A percentile compares a stretch with the other conserved stretches of the same genome.
These are phyloP conservation scores for Lasioglossum leucozonium DNA, from an alignment of 2,888 invertebrate genomes.

Conservation along the genomic window DNA sequence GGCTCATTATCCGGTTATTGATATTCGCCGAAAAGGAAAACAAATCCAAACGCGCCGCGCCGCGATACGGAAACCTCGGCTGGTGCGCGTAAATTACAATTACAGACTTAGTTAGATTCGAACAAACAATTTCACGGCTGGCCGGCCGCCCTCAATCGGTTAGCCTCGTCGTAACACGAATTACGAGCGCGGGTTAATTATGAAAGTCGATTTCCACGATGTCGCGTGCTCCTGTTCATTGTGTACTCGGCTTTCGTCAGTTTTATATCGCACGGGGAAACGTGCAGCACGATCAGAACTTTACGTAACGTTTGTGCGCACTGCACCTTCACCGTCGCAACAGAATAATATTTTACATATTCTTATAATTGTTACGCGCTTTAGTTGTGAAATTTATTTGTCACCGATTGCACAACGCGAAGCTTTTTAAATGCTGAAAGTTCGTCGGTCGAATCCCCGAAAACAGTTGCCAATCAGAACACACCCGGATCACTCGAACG, in stretches of 20 bases:
- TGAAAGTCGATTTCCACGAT: constrained; percentile 45
- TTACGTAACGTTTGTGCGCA: neutral
- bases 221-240: constrained; percentile 34
- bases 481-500: neutral
- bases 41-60: neutral
- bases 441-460: too few relatives aligned
- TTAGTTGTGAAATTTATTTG: too few relatives aligned
- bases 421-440: too few relatives aligned
- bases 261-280: neutral
- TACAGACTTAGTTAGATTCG: constrained; percentile 13
- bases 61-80: too few relatives aligned
- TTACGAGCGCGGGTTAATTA: constrained; percentile 47
- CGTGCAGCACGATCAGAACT: neutral
- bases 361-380: too few relatives aligned
- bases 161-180: constrained; percentile 23
- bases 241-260: neutral
- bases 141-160: constrained; percentile 9
- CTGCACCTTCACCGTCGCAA: neutral
- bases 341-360: too few relatives aligned
- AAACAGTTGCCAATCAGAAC: neutral
- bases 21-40: neutral
- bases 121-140: constrained; percentile 29
- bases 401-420: too few relatives aligned
- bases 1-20: neutral
- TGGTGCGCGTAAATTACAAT: constrained; percentile 21